Evolutionary conservation across 2,888 invertebrate species (phyloP), one percentile per base, ranked within the genome.

Genomic region (Mesorhabditis sp.): DNA sequence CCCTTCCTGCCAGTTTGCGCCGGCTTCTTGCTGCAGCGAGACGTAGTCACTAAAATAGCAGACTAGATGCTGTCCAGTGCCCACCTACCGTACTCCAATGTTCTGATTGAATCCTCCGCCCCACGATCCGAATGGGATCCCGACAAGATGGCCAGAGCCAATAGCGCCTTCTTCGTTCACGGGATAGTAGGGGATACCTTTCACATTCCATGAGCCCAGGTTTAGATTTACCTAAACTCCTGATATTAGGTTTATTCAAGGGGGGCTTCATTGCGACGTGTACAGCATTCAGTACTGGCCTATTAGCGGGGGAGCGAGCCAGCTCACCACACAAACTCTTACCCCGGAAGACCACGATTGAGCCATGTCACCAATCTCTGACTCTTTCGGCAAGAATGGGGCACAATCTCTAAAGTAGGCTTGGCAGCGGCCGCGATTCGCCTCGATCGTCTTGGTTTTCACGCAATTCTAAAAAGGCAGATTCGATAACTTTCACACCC

Each of bases 1-100:
- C 72, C 78, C 78, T 70, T 76, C 76, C 65, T 79, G 81, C 82
- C 82, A 82, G 70, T 82, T 82, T 5, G 77, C 82, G 44, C 82
- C 82, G 45, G 71, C 78, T 58, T 78, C 77, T 45, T 70, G 70
- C 5, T 74, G 80, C 63, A 80, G 78, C 4, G 79, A 77, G 76
- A 76, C 81, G 72, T 74, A 82, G 66, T 82, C 82, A 50, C 81
- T 66, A n/a, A 50, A 50, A 50, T 50, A n/a, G 7, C 58, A 50
- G 58, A 50, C n/a, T 50, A 13, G 7, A n/a, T 50, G 7, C n/a
- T 50, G 7, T 50, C 58, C 7, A 50, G n/a, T 13, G 58, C n/a
- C 58, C 58, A 50, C 58, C n/a, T 50, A 50, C 58, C 58, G 58
- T 4, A 80, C 81, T 61, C 80, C 80, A 4, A 79, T 61, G 70